phyloP scores from a whole-genome alignment of 2,888 invertebrate genomes.

The Cephus pygmeus region DNA sequence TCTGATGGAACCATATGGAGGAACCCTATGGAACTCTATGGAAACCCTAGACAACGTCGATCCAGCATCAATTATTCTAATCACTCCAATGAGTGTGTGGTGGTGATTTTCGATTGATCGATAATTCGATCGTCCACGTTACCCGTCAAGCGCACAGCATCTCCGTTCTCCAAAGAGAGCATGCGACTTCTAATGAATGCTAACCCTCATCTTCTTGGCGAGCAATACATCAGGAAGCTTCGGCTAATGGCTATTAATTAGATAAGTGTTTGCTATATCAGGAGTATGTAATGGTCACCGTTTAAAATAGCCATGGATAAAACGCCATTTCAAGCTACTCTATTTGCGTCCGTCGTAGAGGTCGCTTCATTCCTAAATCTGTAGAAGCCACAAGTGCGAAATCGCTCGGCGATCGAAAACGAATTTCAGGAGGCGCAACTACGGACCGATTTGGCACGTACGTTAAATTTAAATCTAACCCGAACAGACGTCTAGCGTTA shows the following conservation, averaged over 20 bases:
- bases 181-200: constrained; percentile 29
- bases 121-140: too few relatives aligned
- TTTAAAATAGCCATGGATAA: constrained; percentile 52
- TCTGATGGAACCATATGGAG: neutral
- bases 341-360: constrained; percentile 27
- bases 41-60: neutral
- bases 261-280: constrained; percentile 57
- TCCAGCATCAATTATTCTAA: too few relatives aligned
- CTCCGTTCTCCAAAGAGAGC: constrained; percentile 32
- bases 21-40: neutral
- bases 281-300: constrained; percentile 51
- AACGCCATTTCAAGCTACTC: constrained; percentile 41
- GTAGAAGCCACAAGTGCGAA: too few relatives aligned
- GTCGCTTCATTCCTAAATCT: too few relatives aligned
- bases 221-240: constrained; percentile 31
- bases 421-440: too few relatives aligned
- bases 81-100: too few relatives aligned
- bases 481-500: too few relatives aligned
- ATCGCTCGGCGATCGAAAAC: too few relatives aligned
- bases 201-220: constrained; percentile 20
- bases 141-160: constrained; percentile 21
- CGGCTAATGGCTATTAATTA: constrained; percentile 62
- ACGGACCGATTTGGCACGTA: too few relatives aligned
- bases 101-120: too few relatives aligned
- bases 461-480: too few relatives aligned